Evolutionary conservation across 2,797 vertebrate species (phyloP).

Genomic region (Salarias fasciatus): DNA sequence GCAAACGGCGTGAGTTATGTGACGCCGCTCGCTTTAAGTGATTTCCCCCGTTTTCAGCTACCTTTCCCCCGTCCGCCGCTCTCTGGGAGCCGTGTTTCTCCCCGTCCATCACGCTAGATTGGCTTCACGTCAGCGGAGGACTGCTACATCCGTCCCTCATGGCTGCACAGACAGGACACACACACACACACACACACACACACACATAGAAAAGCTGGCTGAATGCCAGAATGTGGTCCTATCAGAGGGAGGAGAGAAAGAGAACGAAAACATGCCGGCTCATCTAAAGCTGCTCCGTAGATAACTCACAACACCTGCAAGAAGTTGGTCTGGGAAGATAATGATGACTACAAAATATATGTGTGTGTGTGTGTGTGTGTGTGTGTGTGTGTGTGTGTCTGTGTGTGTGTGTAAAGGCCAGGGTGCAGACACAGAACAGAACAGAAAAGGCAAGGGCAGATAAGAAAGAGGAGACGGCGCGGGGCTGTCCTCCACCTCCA

Average conservation of each 20-base stretch:
- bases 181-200: conserved; percentile 11
- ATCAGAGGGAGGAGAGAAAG: conserved; percentile 18
- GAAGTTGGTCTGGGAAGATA: conserved; percentile 51
- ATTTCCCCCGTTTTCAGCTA: conserved; percentile 26
- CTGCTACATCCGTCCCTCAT: conserved; percentile 38
- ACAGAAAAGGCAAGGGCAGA: conserved; percentile 55
- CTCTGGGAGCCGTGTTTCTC: conserved; percentile 36
- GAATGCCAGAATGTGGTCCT: conserved; percentile 33
- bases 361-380: conserved; percentile 25
- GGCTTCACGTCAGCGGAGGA: conserved; percentile 58
- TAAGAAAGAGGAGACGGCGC: conserved; percentile 58
- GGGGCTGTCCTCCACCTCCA: conserved; percentile 18
- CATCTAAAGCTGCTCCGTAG: conserved; percentile 49
- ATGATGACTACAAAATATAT: conserved; percentile 49
- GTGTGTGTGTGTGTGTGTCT: conserved; percentile 19
- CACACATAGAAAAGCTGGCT: conserved; percentile 25
- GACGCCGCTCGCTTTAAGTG: conserved; percentile 34
- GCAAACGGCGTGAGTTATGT: conserved; percentile 27
- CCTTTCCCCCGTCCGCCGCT: conserved; percentile 36
- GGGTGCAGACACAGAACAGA: conserved; percentile 33
- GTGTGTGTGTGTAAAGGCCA: conserved; percentile 9
- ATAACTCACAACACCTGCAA: conserved; percentile 63
- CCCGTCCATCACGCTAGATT: conserved; percentile 47
- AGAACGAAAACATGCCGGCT: conserved; percentile 12
- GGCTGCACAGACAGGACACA: conserved; percentile 28